Base-by-base conservation (phyloP, 2,113 vertebrate genomes). In the Sinocyclocheilus grahami region DNA sequence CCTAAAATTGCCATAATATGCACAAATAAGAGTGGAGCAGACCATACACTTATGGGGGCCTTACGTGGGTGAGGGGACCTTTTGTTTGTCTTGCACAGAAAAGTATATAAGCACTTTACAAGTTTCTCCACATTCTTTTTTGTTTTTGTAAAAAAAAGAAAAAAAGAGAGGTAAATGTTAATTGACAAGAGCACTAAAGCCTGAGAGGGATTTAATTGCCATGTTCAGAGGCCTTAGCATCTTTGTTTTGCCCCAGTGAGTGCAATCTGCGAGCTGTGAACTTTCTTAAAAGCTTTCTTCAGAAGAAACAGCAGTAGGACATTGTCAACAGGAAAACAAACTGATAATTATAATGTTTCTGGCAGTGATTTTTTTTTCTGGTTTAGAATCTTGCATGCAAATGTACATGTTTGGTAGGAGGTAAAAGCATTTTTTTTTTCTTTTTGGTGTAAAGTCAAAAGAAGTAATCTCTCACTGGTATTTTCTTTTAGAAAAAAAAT, bases 171-270 rank as follows among this genome's bases (percentile, higher is more conserved):
- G 39, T 67, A 82, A 82, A 82, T 67, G 79, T 82, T 82, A 82
- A 82, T 82, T 62, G 62, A 82, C n/a, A 82, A 20, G 80, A 69
- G 80, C 80, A 69, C n/a, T 69, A 82, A 82, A 69, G 80, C 62
- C 39, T 67, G 14, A 33, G 62, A 82, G 14, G 62, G 8, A 24
- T 69, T 82, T 82, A 82, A 82, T 82, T 82, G 62, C 39, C 6
- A 20, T 67, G 80, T 82, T 67, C 42, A 67, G 42, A 62, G 62
- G 42, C 24, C 62, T 42, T 33, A 48, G 80, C 80, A 82, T 82
- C 80, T 82, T 82, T 82, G 62, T 82, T 69, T 82, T 82, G 80
- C 80, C 62, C 42, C n/a, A 67, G 62, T 67, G 62, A 82, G 42
- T 48, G 79, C 79, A 67, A 30, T 67, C 42, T 82, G 42, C 5